Percentiles rank a stretch among this genome's conserved stretches.
Conservation (phyloP, 2,888 invertebrate species). For the Panzeria rudis region DNA sequence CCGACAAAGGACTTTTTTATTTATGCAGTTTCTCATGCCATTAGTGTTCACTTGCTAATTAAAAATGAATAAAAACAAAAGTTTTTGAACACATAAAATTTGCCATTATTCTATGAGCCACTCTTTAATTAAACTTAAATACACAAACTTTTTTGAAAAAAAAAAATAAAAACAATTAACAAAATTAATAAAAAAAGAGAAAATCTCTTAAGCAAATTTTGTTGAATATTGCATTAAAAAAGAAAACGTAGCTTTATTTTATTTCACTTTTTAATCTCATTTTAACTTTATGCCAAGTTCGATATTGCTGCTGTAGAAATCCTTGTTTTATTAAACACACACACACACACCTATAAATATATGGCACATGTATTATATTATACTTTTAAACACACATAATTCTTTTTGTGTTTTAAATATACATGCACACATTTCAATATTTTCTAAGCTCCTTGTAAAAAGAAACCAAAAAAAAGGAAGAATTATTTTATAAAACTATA, state of each 20-base stretch:
- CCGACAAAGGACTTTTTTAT: neutral
- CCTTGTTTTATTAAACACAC: conserved; percentile 23
- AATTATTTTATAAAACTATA: conserved; percentile 16
- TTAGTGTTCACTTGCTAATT: neutral
- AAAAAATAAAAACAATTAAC: neutral
- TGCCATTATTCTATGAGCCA: neutral
- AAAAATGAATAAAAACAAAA: neutral
- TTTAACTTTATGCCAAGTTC: conserved; percentile 20
- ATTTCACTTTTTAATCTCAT: neutral
- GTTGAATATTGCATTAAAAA: conserved; percentile 56
- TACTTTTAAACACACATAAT: conserved; percentile 1
- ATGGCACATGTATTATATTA: neutral
- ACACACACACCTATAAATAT: conserved; percentile 12
- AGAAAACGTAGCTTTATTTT: conserved; percentile 42
- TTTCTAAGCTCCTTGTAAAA: conserved; percentile 22
- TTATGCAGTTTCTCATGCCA: neutral
- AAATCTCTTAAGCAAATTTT: conserved; percentile 40
- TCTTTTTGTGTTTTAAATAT: neutral
- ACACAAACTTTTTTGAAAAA: neutral
- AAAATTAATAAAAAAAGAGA: neutral
- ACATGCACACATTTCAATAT: conserved; percentile 1
- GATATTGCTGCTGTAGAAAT: conserved; percentile 38
- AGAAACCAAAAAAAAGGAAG: neutral
- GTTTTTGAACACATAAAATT: neutral
- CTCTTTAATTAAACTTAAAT: conserved; percentile 33